phyloP scores from a whole-genome alignment of 2,113 vertebrate species.

The Hassar affinis region DNA sequence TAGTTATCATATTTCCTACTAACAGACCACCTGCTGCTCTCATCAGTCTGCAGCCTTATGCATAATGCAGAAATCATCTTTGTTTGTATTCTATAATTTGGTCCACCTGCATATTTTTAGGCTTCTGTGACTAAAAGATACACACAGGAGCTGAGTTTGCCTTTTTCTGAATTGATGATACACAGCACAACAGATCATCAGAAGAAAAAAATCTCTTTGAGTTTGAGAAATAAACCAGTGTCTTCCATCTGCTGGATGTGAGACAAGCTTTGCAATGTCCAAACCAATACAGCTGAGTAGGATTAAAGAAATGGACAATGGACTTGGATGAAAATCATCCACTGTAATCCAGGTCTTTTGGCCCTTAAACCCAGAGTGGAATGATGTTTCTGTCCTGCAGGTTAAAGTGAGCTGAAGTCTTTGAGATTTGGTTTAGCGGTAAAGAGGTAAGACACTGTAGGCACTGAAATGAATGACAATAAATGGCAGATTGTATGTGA shows the following conservation, averaged over 20 bases:
- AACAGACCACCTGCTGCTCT: conserved; percentile 28
- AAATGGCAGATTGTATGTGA: not conserved
- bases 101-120: conserved; percentile 52
- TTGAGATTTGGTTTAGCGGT: conserved; percentile 13
- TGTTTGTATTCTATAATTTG: conserved; percentile 54
- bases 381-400: conserved; percentile 60
- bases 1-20: conserved; percentile 5
- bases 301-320: not conserved
- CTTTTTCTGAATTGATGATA: not conserved
- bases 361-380: conserved; percentile 57
- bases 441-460: not conserved
- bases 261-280: not conserved
- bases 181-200: not conserved
- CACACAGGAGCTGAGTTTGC: not conserved
- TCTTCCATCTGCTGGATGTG: not conserved
- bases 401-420: conserved; percentile 57
- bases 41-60: conserved; percentile 42
- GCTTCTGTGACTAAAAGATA: not conserved
- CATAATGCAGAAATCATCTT: conserved; percentile 53
- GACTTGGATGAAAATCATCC: not conserved
- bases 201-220: not conserved
- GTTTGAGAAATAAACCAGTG: not conserved
- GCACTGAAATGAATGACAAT: not conserved
- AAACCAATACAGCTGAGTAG: conserved; percentile 8
- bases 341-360: not conserved